Evolutionary conservation across 2,888 invertebrate genomes (phyloP).

Genomic region (Drosophila tanythrix): DNA sequence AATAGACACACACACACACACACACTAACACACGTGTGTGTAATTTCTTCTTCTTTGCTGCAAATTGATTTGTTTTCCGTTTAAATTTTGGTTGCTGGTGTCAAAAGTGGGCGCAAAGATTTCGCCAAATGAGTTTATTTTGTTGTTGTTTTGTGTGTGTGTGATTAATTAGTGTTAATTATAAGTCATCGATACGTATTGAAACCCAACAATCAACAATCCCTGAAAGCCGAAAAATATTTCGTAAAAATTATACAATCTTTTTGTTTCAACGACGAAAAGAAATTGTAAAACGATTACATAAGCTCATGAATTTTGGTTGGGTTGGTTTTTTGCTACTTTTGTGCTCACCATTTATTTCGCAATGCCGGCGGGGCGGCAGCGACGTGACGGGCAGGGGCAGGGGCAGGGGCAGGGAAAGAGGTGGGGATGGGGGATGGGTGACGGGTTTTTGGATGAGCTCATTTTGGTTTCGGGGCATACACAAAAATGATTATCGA

Average conservation of each 20-base stretch:
- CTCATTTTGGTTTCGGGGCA: constrained; percentile 67
- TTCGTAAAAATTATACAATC: constrained; percentile 67
- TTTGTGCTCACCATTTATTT: constrained; percentile 19
- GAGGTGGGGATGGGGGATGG: background rate
- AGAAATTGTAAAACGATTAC: constrained; percentile 65
- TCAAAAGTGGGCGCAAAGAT: constrained; percentile 39
- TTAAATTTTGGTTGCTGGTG: constrained; percentile 37
- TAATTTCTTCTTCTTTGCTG: background rate
- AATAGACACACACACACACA: constrained; percentile 1
- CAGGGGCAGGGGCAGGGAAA: background rate
- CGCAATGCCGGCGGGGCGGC: constrained; percentile 24
- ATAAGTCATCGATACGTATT: constrained; percentile 54
- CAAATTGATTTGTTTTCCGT: constrained; percentile 45
- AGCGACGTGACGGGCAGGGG: background rate
- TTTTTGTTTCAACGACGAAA: constrained; percentile 4
- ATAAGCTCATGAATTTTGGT: constrained; percentile 58
- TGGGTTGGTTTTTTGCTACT: constrained; percentile 2
- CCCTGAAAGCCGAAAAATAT: constrained; percentile 25
- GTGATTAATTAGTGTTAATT: constrained; percentile 83
- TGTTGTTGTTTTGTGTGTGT: background rate
- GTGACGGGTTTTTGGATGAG: constrained; percentile 53
- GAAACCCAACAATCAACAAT: constrained; percentile 18
- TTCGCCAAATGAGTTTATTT: constrained; percentile 55
- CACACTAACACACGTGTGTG: background rate
- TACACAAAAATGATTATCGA: constrained; percentile 43